Evolutionary conservation across 2,797 vertebrate genomes (phyloP), one percentile per base, ranked within the genome.

Genomic region (Sylvilagus floridanus): DNA sequence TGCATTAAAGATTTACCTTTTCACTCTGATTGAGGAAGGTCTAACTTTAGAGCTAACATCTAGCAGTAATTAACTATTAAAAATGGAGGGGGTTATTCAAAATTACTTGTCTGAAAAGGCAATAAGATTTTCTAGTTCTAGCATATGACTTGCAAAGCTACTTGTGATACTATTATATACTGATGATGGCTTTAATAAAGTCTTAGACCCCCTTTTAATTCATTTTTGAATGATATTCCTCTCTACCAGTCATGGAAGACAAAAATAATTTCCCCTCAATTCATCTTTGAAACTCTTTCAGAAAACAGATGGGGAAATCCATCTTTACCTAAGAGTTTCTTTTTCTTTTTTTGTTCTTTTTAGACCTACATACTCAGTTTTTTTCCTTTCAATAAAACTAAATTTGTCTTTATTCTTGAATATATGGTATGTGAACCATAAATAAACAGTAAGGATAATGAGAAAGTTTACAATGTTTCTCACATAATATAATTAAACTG

Each of bases 301-400:
- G 26, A 93, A 95, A 96, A 79, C 79, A 93, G 60, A 89, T 83
- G 30, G 52, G 32, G 26, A 83, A 89, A 82, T 5, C 11, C 7
- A 54, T 5, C 91, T 96, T 95, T 87, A 79, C 22, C 50, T 85
- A 62, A 26, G 17, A 73, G 37, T 26, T 42, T 42, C 50, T 88
- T 21, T 92, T 95, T 79, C 76, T 2, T 89, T 77, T 84, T 72
- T 11, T 84, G 5, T 42, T n/a, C 84, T 81, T 63, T 76, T 82
- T 42, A 91, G 76, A 84, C 63, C 54, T 88, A 79, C 13, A 83
- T 92, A 76, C 76, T 54, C 7, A 92, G 2, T 63, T 82, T 92
- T 86, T 14, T 32, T 28, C 14, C 2, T 7, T 94, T 63, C 42
- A 88, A 7, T 79, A 90, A 92, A 96, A 42, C 54, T 85, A n/a